Conservation (phyloP, 2,888 invertebrate species). For the Margaritifera margaritifera region DNA sequence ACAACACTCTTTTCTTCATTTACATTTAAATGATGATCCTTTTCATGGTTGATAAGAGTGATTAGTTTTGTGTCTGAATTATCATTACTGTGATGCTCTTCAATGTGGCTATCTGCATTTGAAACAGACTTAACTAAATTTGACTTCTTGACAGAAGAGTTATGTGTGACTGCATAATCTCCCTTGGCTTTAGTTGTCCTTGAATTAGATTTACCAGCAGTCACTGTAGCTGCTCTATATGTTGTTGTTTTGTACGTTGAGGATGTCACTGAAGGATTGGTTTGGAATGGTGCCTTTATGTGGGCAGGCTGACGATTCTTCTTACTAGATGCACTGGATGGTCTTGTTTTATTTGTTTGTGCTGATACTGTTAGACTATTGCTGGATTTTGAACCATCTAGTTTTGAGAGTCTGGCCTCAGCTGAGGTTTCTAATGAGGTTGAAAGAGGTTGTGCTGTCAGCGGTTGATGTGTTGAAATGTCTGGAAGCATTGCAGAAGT, state of each 20-base stretch:
- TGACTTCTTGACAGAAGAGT: too few species aligned
- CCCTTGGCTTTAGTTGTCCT: too few species aligned
- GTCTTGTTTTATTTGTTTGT: slow-evolving; percentile 3
- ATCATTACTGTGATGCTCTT: too few species aligned
- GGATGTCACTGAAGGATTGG: slow-evolving; percentile 40
- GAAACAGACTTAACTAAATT: too few species aligned
- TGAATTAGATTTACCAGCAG: too few species aligned
- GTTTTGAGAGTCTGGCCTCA: background rate
- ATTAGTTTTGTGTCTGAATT: background rate
- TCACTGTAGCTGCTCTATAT: slow-evolving; percentile 25
- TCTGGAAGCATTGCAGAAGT: background rate
- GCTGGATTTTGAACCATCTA: background rate
- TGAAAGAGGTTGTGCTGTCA: background rate
- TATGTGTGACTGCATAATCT: too few species aligned
- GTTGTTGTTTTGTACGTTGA: slow-evolving; percentile 34
- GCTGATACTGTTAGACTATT: background rate
- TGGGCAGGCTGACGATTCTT: slow-evolving; percentile 41
- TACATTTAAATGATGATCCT: background rate
- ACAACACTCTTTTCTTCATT: background rate
- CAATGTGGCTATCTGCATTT: too few species aligned
- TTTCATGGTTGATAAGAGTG: background rate
- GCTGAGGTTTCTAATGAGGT: background rate
- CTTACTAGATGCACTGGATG: slow-evolving; percentile 16
- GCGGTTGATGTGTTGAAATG: too few species aligned
- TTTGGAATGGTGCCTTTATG: slow-evolving; percentile 59